phyloP scores from a whole-genome alignment of 2,888 invertebrate genomes.

The Neoscelio sp. region DNA sequence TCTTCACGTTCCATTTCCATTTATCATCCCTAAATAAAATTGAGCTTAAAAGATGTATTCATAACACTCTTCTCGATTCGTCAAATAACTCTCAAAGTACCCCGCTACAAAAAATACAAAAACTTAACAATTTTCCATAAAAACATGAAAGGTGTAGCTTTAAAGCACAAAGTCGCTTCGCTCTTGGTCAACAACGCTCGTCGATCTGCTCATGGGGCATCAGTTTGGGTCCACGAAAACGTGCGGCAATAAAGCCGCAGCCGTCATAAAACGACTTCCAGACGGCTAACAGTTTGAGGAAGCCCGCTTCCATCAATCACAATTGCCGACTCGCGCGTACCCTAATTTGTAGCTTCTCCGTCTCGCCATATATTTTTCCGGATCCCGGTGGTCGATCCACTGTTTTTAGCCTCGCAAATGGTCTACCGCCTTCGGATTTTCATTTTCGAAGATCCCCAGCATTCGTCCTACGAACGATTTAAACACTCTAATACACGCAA shows the following conservation, averaged over 20 bases:
- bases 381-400: slow-evolving; percentile 35
- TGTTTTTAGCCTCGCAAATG: slow-evolving; percentile 38
- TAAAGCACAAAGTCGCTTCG: slow-evolving; percentile 30
- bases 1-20: no score
- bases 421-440: slow-evolving; percentile 40
- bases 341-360: slow-evolving; percentile 60
- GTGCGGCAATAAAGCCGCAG: slow-evolving; percentile 46
- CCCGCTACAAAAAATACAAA: slow-evolving; percentile 9
- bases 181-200: slow-evolving; percentile 21
- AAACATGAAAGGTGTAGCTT: slow-evolving; percentile 36
- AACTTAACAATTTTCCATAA: slow-evolving; percentile 31
- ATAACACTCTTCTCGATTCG: not conserved
- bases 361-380: slow-evolving; percentile 57
- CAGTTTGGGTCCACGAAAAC: slow-evolving; percentile 24
- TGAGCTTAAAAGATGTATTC: no score
- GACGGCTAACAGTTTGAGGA: slow-evolving; percentile 39
- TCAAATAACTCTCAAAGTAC: not conserved
- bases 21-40: no score
- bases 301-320: slow-evolving; percentile 64
- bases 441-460: slow-evolving; percentile 55
- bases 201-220: slow-evolving; percentile 38
- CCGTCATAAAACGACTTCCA: slow-evolving; percentile 53
- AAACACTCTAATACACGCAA: slow-evolving; percentile 44
- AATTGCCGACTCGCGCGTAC: slow-evolving; percentile 60
- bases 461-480: slow-evolving; percentile 35